phyloP scores from a whole-genome alignment of 2,113 vertebrate genomes.

The Furnarius figulus region DNA sequence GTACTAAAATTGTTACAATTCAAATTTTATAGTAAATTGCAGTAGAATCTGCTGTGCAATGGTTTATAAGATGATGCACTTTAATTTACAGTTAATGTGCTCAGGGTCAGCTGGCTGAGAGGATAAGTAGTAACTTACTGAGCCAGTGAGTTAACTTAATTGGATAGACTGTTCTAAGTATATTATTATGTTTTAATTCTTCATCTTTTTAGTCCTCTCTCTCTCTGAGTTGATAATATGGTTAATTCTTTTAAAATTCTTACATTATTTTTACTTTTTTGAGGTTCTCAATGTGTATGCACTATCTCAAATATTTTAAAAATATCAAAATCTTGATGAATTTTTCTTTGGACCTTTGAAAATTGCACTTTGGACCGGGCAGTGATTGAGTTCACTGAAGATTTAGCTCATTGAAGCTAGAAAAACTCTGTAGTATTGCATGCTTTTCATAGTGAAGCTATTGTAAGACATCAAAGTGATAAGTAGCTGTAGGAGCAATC shows the following conservation, averaged over 20 bases:
- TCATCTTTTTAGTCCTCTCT: conserved; percentile 43
- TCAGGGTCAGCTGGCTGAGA: neutral
- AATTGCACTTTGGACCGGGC: neutral
- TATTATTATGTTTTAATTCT: conserved; percentile 19
- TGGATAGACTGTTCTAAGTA: conserved; percentile 23
- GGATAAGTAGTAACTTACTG: conserved; percentile 4
- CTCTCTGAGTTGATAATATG: neutral
- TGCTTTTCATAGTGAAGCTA: neutral
- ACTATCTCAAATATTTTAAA: neutral
- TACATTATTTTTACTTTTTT: neutral
- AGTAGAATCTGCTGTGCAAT: neutral
- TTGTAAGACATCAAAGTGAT: neutral
- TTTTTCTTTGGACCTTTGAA: neutral
- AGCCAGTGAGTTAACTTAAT: conserved; percentile 44
- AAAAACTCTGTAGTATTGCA: neutral
- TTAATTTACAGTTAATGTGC: neutral
- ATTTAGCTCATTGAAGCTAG: neutral
- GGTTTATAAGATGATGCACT: neutral
- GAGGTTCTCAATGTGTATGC: neutral
- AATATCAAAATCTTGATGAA: neutral
- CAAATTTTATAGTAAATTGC: neutral
- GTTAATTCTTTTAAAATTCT: neutral
- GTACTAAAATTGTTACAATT: neutral
- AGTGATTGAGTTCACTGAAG: neutral
- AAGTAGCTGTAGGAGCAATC: neutral